phyloP scores from a whole-genome alignment of 2,797 vertebrate genomes.

The Ispidina lecontei region DNA sequence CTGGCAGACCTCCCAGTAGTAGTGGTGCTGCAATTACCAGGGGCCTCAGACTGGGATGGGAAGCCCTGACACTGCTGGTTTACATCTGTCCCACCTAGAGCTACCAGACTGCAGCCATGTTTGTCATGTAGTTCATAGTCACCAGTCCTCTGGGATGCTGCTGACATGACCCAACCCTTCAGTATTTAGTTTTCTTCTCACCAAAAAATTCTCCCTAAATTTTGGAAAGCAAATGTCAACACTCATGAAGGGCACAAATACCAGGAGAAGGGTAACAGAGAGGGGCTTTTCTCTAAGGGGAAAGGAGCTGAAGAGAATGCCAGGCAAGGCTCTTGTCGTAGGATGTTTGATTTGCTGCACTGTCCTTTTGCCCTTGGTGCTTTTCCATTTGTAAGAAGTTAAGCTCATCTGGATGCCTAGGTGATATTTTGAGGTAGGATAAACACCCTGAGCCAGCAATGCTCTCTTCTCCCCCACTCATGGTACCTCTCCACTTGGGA shows the following conservation, averaged over 20 bases:
- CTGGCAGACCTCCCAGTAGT: neutral
- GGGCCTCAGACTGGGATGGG: neutral
- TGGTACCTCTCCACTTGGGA: neutral
- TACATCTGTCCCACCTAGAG: neutral
- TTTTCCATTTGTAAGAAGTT: neutral
- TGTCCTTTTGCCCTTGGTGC: conserved; percentile 12
- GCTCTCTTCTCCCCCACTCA: neutral
- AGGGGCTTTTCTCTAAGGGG: neutral
- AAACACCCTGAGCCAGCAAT: neutral
- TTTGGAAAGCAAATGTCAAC: neutral
- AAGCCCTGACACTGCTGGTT: neutral
- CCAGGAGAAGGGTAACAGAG: neutral
- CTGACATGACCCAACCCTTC: neutral
- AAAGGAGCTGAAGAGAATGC: neutral
- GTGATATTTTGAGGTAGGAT: neutral
- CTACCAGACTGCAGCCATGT: accelerated
- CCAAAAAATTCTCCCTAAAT: neutral
- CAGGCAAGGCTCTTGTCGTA: accelerated
- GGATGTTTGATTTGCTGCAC: neutral
- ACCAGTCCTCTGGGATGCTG: neutral
- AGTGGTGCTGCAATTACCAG: neutral
- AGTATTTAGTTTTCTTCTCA: neutral
- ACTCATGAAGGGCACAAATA: neutral
- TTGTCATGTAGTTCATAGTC: neutral
- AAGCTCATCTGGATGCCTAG: neutral